Base-by-base conservation (phyloP, 2,888 invertebrate genomes). In the Minunthozetes semirufus region DNA sequence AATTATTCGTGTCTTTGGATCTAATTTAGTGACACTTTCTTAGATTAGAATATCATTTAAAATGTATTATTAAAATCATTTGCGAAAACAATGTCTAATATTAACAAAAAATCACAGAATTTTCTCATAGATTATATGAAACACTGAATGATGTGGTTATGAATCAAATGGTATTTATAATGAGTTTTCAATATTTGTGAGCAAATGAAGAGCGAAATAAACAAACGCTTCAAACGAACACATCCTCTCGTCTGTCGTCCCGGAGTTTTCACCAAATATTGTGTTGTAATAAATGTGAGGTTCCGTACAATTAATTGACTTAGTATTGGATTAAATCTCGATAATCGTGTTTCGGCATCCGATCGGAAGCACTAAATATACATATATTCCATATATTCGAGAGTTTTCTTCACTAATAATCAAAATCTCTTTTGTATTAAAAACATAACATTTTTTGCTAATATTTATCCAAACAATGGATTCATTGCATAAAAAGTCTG, bases 51-150 rank as follows among this genome's bases (percentile, higher is more conserved):
- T 5, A 8, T 6, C 2, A 8, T 42, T 42, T 42, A 1, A 11
- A 42, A 33, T 33, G 33, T 33, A 33, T 33, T 50, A 2, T 50
- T n/a, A 19, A 50, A 50, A 50, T 50, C 5, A 50, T 50, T 42
- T 19, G 50, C 50, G 19, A 59, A 59, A 17, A 61, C 25, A 61
- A 61, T 33, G 1, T 17, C 29, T 29, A 19, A 68, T 46, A 68
- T 38, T 68, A 68, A 68, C 68, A 68, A 68, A 61, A 63, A 68
- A 68, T 68, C 68, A 68, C 68, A 68, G 68, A 68, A 68, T 38
- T 68, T 68, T 46, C 29, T 22, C 42, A 42, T 50, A 22, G 8
- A 56, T 22, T 33, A n/a, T 68, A 68, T 68, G 68, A 68, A 61
- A 68, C 68, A 68, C 68, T 68, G 68, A 33, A 66, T 29, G 68